phyloP scores from a whole-genome alignment of 2,797 vertebrate species.

The Okamejei kenojei region DNA sequence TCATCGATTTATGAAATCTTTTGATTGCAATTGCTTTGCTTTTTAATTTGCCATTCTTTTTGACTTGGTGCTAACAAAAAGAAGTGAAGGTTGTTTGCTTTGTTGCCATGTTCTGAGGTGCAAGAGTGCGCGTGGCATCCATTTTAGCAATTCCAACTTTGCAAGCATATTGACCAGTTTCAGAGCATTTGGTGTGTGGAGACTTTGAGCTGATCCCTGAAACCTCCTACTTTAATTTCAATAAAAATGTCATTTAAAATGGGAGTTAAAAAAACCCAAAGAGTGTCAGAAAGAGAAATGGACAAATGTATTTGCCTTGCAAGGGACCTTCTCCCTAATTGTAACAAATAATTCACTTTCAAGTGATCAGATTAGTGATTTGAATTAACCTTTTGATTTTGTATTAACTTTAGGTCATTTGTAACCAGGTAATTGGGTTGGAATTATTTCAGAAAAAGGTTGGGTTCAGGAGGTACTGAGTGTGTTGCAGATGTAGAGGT shows the following conservation, averaged over 20 bases:
- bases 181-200: not conserved
- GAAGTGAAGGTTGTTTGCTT: slow-evolving; percentile 40
- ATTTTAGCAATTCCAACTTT: not conserved
- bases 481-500: not conserved
- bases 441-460: not conserved
- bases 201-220: not conserved
- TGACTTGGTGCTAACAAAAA: not conserved
- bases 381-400: not conserved
- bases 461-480: not conserved
- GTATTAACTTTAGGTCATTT: not conserved
- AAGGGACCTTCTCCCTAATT: not conserved
- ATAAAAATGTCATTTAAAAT: not conserved
- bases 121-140: not conserved
- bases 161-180: too few relatives aligned
- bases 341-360: not conserved
- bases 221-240: not conserved
- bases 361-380: not conserved
- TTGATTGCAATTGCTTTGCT: slow-evolving; percentile 43
- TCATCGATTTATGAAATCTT: slow-evolving; percentile 56
- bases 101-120: not conserved
- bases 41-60: slow-evolving; percentile 21
- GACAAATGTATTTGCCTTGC: not conserved
- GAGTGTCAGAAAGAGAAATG: not conserved
- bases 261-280: not conserved
- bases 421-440: not conserved